Base-by-base conservation (phyloP, 2,113 vertebrate species). In the Rhegmatorhina hoffmannsi region DNA sequence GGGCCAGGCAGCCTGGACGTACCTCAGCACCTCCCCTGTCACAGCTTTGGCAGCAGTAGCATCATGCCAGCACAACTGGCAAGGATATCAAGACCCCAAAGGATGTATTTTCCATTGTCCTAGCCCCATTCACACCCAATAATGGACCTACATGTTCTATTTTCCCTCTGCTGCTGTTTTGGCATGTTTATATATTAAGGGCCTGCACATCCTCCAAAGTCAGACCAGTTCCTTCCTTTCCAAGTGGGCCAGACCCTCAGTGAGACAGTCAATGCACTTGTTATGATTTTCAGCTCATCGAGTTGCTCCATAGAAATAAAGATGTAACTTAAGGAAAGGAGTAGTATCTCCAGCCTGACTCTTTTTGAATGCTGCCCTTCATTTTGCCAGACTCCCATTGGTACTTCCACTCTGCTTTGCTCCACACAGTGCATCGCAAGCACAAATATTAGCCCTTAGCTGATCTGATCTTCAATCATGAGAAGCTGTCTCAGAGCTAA, bases 371-470 rank as follows among this genome's bases (percentile, higher is more conserved):
- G 23, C 46, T 46, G 53, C 24, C 68, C 60, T 87, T 89, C 17
- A 2, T 82, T 87, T 83, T 90, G 43, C 80, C 75, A 55, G 46
- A n/a, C 31, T 34, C 19, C 75, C 84, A 79, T 25, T 11, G 2
- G 33, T 26, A 40, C 64, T 87, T 50, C 33, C 43, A 20, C 36
- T 76, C 87, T 15, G 53, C 24, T 63, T 89, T 89, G 70, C 62
- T 60, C 50, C 25, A 46, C 15, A 75, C 33, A 82, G 53, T 78
- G 69, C 90, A 81, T 38, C 0, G 56, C 90, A 95, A 96, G 90
- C 88, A 95, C 94, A 90, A 95, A 92, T 94, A 95, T 94, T 81
- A 82, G 90, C 93, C 86, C 62, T 92, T 24, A 92, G 89, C 89
- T 84, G 87, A 94, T 89, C 84, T 87, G 62, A 94, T 92, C 90